Base-by-base conservation (phyloP, 2,113 vertebrate genomes). In the Varanus salvator region DNA sequence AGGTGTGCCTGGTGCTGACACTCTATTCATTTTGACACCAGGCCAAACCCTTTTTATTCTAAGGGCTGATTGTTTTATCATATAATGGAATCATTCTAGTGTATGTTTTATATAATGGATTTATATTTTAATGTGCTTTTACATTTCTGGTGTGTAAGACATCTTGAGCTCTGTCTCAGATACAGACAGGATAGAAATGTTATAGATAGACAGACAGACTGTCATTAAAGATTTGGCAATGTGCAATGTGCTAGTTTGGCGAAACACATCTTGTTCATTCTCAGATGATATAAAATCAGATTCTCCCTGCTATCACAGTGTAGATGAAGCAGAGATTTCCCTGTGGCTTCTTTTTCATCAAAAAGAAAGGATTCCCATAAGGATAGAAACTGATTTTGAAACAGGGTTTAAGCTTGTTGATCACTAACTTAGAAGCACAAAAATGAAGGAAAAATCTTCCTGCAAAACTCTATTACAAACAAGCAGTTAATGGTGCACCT, bases 341-440 rank as follows among this genome's bases (percentile, higher is more conserved):
- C 83, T 92, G 91, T 92, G 92, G 44, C 38, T 81, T 19, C 19
- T 66, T 90, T 86, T 50, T 38, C 52, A 86, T 75, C 34, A 74
- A 60, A 92, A 95, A 92, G 86, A 92, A 91, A 50, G 0, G 93
- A 92, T 93, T 86, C 85, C 68, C 85, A 86, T 54, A 89, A 86
- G 85, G 87, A 89, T 81, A 92, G 69, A 95, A 93, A 34, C 85
- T 92, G 84, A 88, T 92, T 92, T 95, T 93, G 88, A 91, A 81
- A 96, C 94, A 97, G 95, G 97, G 97, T 97, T 97, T 93, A 96
- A 96, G 97, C 97, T 97, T 97, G 98, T 91, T 97, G 97, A 97
- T 98, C 97, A 97, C 97, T 98, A 97, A 97, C 97, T 97, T 96
- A 96, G 94, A 97, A 95, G 96, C 95, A 97, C 96, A 97, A 96